These are phyloP conservation scores for Ashinkailepas kermadecensis DNA, from an alignment of 2,888 invertebrate genomes.

Conservation along the genomic window DNA sequence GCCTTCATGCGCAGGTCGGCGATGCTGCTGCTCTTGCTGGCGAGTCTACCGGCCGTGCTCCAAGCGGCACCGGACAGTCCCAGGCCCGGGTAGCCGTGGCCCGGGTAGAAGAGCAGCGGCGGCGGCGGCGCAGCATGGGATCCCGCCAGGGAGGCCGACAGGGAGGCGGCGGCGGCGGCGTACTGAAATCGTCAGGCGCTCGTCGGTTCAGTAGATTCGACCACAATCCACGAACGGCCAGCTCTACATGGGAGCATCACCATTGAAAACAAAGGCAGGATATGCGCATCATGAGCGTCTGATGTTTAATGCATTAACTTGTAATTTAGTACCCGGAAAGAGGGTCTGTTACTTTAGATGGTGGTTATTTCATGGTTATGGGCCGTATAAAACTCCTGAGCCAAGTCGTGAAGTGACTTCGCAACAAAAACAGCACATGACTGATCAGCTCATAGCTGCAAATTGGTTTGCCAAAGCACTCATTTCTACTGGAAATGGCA, in stretches of 20 bases:
- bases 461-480: too few species aligned
- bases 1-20: slow-evolving; percentile 90
- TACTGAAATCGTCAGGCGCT: background rate
- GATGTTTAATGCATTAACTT: too few species aligned
- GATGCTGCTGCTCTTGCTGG: slow-evolving; percentile 66
- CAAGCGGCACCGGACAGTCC: slow-evolving; percentile 74
- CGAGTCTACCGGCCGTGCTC: slow-evolving; percentile 50
- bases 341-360: too few species aligned
- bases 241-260: background rate
- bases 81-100: slow-evolving; percentile 56
- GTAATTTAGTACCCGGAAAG: too few species aligned
- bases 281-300: too few species aligned
- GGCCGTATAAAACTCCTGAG: too few species aligned
- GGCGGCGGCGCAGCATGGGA: background rate
- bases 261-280: background rate
- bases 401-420: too few species aligned
- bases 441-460: too few species aligned
- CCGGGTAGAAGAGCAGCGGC: slow-evolving; percentile 54
- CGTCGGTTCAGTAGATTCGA: background rate
- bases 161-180: slow-evolving; percentile 1
- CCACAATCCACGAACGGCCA: too few species aligned
- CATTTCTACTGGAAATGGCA: too few species aligned
- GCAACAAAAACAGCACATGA: too few species aligned
- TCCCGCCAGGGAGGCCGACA: background rate
- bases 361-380: too few species aligned